phyloP scores from a whole-genome alignment of 1,140 invertebrate genomes.

The Galleria mellonella region DNA sequence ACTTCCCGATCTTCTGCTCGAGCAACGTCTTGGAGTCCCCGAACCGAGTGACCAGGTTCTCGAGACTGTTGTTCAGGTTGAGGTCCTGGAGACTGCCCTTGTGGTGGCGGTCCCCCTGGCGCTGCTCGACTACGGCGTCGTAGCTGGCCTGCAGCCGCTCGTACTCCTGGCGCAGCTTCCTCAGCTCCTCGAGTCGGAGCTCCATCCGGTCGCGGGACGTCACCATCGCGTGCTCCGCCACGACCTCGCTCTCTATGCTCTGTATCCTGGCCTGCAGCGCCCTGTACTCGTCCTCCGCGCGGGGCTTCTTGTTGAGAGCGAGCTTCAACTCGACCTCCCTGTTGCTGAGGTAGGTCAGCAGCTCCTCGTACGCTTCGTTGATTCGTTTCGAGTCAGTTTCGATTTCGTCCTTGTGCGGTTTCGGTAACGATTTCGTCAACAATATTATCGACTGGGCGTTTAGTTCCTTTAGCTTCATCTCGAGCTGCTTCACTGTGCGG shows the following conservation, averaged over 20 bases:
- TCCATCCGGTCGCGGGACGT: constrained; percentile 57
- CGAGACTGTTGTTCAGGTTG: constrained; percentile 67
- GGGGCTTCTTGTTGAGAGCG: constrained; percentile 25
- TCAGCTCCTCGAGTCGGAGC: constrained; percentile 50
- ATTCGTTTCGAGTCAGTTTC: constrained; percentile 38
- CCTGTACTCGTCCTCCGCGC: constrained; percentile 31
- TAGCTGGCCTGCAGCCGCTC: constrained; percentile 49
- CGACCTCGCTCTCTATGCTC: constrained; percentile 52
- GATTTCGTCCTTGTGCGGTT: constrained; percentile 45
- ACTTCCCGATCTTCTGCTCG: constrained; percentile 47
- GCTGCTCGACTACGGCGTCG: constrained; percentile 44
- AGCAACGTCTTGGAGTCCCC: constrained; percentile 47
- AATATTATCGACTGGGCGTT: constrained; percentile 49
- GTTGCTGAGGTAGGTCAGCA: constrained; percentile 24
- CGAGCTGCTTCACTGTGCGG: constrained; percentile 47
- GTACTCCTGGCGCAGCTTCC: constrained; percentile 47
- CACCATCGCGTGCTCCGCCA: constrained; percentile 71
- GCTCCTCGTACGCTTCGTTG: constrained; percentile 36
- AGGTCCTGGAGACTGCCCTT: constrained; percentile 64
- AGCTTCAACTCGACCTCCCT: constrained; percentile 40
- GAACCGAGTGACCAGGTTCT: constrained; percentile 48
- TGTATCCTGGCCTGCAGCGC: constrained; percentile 32
- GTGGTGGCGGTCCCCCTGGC: constrained; percentile 29
- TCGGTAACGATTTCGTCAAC: constrained; percentile 43
- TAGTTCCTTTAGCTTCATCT: constrained; percentile 46